These are phyloP conservation scores for Lordiphosa clarofinis DNA, from an alignment of 1,140 invertebrate species.

Conservation along the genomic window DNA sequence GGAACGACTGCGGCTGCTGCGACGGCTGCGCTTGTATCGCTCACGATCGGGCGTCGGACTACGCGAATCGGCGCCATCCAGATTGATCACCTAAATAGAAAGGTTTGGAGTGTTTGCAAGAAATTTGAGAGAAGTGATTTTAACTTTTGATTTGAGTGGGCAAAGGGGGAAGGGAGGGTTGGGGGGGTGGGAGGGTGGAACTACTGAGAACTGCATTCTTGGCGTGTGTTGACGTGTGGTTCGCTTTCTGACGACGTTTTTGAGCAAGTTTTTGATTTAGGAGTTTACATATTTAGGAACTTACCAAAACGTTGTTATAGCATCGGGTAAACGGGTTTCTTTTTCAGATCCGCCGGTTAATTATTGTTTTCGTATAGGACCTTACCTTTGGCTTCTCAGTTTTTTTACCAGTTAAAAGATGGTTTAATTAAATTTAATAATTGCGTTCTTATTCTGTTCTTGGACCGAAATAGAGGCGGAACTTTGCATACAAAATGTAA, in stretches of 20 bases:
- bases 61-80: conserved; percentile 81
- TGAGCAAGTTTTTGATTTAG: conserved; percentile 59
- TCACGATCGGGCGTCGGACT: conserved; percentile 82
- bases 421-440: conserved; percentile 24
- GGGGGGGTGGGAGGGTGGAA: background rate
- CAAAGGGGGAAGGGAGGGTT: conserved; percentile 6
- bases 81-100: conserved; percentile 80
- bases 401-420: conserved; percentile 16
- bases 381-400: conserved; percentile 70
- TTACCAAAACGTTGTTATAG: conserved; percentile 80
- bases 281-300: conserved; percentile 67
- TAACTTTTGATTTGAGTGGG: conserved; percentile 18
- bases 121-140: conserved; percentile 68
- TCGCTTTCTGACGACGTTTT: conserved; percentile 50
- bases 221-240: conserved; percentile 79
- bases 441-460: conserved; percentile 12
- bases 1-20: conserved; percentile 80
- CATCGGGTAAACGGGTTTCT: conserved; percentile 44
- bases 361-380: conserved; percentile 47
- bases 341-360: conserved; percentile 46
- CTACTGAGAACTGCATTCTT: conserved; percentile 48
- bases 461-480: too few species aligned
- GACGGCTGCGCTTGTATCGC: conserved; percentile 77
- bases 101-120: conserved; percentile 57
- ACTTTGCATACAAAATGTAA: too few species aligned